These are phyloP conservation scores for Scaptomyza graminum DNA, from an alignment of 1,140 invertebrate species.

Conservation along the genomic window DNA sequence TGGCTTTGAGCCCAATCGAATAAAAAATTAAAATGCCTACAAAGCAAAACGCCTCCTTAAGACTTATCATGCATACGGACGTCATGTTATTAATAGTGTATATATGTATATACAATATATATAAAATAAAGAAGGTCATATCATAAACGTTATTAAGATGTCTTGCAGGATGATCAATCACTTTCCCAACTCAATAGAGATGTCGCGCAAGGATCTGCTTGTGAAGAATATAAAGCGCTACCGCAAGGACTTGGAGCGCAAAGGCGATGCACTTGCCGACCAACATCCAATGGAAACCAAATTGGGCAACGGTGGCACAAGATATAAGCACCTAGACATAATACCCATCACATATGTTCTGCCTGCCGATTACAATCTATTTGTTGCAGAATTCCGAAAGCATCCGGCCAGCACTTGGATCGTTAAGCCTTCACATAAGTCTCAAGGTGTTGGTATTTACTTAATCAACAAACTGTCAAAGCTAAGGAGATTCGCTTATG, in stretches of 20 bases:
- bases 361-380: slow-evolving; percentile 96
- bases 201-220: slow-evolving; percentile 96
- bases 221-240: slow-evolving; percentile 98
- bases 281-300: slow-evolving; percentile 84
- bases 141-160: too few species aligned
- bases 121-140: too few species aligned
- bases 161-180: slow-evolving; percentile 90
- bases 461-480: slow-evolving; percentile 95
- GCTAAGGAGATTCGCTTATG: slow-evolving; percentile 93
- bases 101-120: too few species aligned
- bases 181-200: slow-evolving; percentile 97
- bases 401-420: slow-evolving; percentile 97
- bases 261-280: slow-evolving; percentile 93
- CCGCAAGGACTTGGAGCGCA: slow-evolving; percentile 94
- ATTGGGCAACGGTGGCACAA: slow-evolving; percentile 88
- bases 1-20: too few species aligned
- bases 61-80: too few species aligned
- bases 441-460: slow-evolving; percentile 94
- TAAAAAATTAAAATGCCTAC: too few species aligned
- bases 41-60: too few species aligned
- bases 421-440: slow-evolving; percentile 97
- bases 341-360: slow-evolving; percentile 96
- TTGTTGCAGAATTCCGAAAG: slow-evolving; percentile 96
- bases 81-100: too few species aligned
- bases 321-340: slow-evolving; percentile 93